A percentile compares a stretch with the other conserved stretches of the same genome.
Evolutionary conservation across 2,797 vertebrate genomes (phyloP).

Genomic region (Sebastes iracundus): DNA sequence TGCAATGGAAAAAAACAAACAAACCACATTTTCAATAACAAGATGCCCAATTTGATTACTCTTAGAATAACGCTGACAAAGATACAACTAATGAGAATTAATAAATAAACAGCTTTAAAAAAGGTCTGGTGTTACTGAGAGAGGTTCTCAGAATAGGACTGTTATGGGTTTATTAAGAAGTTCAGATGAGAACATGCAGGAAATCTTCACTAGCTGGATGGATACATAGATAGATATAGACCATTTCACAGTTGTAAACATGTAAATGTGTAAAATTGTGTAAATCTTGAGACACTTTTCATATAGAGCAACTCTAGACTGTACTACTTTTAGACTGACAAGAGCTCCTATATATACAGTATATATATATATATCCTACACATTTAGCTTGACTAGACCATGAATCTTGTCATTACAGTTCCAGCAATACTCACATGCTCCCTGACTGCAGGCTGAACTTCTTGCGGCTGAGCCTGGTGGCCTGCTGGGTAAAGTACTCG

Average conservation of each 20-base stretch:
- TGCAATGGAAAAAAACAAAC: background rate
- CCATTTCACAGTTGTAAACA: no score
- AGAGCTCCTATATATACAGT: no score
- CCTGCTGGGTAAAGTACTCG: constrained; percentile 93
- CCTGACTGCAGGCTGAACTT: constrained; percentile 89
- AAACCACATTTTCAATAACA: background rate
- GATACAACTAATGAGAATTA: background rate
- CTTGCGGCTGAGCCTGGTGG: constrained; percentile 89
- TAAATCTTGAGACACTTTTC: no score
- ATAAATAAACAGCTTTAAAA: background rate
- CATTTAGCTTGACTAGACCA: no score
- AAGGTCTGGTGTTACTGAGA: background rate
- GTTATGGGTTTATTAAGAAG: background rate
- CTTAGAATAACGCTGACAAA: background rate
- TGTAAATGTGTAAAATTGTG: no score
- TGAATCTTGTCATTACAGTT: background rate
- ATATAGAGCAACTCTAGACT: no score
- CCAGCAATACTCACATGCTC: constrained; percentile 85
- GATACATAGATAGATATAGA: no score
- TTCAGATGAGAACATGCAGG: background rate
- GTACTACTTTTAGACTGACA: no score
- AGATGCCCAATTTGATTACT: background rate
- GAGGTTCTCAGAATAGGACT: background rate
- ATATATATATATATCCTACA: background rate
- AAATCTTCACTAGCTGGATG: background rate